Base-by-base conservation (phyloP, 1,140 invertebrate genomes). In the Schlechtendalia chinensis region DNA sequence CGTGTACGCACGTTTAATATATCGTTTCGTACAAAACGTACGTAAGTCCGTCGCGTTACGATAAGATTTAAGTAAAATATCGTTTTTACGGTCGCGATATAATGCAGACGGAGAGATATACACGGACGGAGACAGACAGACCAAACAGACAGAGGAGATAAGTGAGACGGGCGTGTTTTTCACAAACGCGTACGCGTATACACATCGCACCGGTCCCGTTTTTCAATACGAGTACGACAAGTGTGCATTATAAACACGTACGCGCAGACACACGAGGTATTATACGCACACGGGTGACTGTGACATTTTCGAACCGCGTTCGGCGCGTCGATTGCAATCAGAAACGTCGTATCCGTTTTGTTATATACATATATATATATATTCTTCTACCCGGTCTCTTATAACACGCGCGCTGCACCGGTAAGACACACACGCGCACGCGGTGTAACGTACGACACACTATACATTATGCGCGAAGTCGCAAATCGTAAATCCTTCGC, bases 401-500 rank as follows among this genome's bases (percentile, higher is more conserved):
- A 67, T n/a, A 67, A 63, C 27, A n/a, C 11, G 19, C 11, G 19
- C 54, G 16, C 32, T 14, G 63, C 39, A 50, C 10, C 24, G 24
- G 22, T 72, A 22, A 19, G 32, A 71, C 17, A 54, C 69, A 27
- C 65, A 17, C n/a, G 10, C 19, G 24, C 14, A 69, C 32, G 32
- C 8, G 32, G 32, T 39, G 32, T 4, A 39, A 3, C 32, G 32
- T 39, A 39, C 32, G 32, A 39, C 8, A 39, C 32, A 39, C 32
- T 39, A 39, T 39, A 8, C 8, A 39, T 39, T 39, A 39, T 39
- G 8, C 32, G 8, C 14, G 14, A 59, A 61, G 75, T 22, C n/a
- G 27, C 54, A 56, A 79, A 63, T 79, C 75, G 75, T 79, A 79
- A 79, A 79, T 79, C 58, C 54, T 63, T 63, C 61, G 54, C 74